Base-by-base conservation (phyloP, 2,113 vertebrate species). In the Cathartes aura region DNA sequence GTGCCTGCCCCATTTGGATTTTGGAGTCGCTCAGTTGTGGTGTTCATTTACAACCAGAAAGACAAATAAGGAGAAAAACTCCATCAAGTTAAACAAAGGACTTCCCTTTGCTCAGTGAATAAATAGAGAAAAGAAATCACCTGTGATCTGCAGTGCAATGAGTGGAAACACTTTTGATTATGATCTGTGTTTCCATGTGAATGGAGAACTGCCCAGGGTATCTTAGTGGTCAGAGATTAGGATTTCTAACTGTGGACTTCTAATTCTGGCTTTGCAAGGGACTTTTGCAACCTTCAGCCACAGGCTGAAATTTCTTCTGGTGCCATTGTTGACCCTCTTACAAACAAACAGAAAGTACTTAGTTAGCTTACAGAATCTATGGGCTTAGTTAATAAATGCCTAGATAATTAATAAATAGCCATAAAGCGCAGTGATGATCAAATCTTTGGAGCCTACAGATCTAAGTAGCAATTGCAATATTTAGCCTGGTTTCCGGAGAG, bases 381-480 rank as follows among this genome's bases (percentile, higher is more conserved):
- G 0, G n/a, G 16, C 23, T 66, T 76, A 50, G 85, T 97, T 90
- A 97, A 95, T 93, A 87, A 97, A 96, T 73, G 43, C 26, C 62
- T 80, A 55, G 36, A 30, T 53, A 75, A 73, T 82, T 86, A 91
- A 85, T 87, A 93, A 90, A 90, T 87, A 83, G 43, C 64, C 43
- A 64, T 47, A 42, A 94, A 85, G 48, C 3, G 1, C 43, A 91
- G 43, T 30, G 56, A 87, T 68, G 47, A 72, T 64, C 73, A 72
- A 80, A 52, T 93, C 64, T 89, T 78, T 40, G n/a, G 43, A 90
- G 42, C 48, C 48, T 68, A 53, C 30, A 36, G 18, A n/a, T 75
- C 24, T 22, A 48, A 56, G 81, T 21, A 67, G 38, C 11, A 67
- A n/a, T 50, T 79, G 29, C 63, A 55, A 47, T 58, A 89, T 55